Evolutionary conservation across 2,797 vertebrate species (phyloP), one percentile per base, ranked within the genome.

Genomic region (Mastacembelus armatus): DNA sequence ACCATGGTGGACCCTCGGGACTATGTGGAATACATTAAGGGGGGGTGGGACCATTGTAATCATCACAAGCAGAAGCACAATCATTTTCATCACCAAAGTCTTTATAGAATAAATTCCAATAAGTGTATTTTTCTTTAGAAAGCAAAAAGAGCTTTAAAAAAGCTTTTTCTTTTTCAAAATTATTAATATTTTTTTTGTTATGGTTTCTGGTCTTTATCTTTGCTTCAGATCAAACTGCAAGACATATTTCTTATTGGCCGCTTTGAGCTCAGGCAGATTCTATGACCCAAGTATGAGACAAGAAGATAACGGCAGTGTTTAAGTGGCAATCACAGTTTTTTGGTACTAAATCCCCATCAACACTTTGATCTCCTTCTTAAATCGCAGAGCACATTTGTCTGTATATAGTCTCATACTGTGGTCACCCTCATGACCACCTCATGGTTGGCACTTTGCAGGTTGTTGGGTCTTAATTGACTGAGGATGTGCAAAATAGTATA

Each of bases 341-440:
- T 48, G 54, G 22, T 18, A 58, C 47, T 0, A 55, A 79, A 77
- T 47, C 36, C 51, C 10, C 71, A 7, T 59, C 59, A 52, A 26
- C 30, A 47, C 43, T 48, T 77, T 55, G 43, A 50, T 24, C 19
- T 65, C 50, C 52, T 71, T 36, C 36, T 67, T 15, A 24, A 55
- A 56, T 59, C 40, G 33, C 1, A 5, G 11, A 57, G 36, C 26
- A 48, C 29, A 51, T 64, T 16, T 12, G 44, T 66, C 39, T 32
- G 54, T 16, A 19, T 39, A 24, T 45, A 43, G 49, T 44, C 83
- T 95, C 92, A 96, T 81, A 96, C 95, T 0, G 95, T 96, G 70
- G 95, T 96, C 74, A 95, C 95, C 77, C 95, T 94, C 95, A 95
- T 95, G 74, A 95, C 94, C 74, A 95, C 93, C 84, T 95, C 95